Evolutionary conservation across 2,888 invertebrate genomes (phyloP).

Genomic region (Willowsia nigromaculata): DNA sequence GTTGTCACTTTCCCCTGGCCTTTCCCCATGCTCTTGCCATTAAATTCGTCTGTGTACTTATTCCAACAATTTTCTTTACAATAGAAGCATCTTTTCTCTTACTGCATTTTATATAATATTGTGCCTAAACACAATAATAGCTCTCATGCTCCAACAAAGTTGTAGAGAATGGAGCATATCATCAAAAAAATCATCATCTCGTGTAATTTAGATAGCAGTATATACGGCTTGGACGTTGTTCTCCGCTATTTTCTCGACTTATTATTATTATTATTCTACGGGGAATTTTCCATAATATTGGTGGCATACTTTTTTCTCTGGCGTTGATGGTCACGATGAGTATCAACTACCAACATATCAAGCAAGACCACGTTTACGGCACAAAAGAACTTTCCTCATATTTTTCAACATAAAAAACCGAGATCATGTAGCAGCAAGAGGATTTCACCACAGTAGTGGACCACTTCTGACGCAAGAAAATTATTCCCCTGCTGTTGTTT

Average conservation of each 20-base stretch:
- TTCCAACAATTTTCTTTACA: background rate
- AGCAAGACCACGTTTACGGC: background rate
- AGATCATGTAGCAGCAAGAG: background rate
- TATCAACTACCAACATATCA: background rate
- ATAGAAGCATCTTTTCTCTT: background rate
- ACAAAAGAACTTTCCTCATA: background rate
- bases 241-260: background rate
- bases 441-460: background rate
- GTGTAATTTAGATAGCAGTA: background rate
- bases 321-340: background rate
- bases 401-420: background rate
- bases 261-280: background rate
- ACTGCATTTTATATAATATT: background rate
- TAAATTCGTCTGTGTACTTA: background rate
- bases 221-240: background rate
- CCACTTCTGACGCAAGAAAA: conserved; percentile 60
- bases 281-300: background rate
- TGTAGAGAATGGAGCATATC: background rate
- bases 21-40: background rate
- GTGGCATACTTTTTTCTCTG: too few species aligned
- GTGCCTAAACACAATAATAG: background rate
- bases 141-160: background rate
- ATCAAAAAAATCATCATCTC: background rate
- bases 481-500: conserved; percentile 73
- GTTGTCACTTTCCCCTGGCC: background rate